phyloP scores from a whole-genome alignment of 2,888 invertebrate genomes.

The Epistrophe grossulariae region DNA sequence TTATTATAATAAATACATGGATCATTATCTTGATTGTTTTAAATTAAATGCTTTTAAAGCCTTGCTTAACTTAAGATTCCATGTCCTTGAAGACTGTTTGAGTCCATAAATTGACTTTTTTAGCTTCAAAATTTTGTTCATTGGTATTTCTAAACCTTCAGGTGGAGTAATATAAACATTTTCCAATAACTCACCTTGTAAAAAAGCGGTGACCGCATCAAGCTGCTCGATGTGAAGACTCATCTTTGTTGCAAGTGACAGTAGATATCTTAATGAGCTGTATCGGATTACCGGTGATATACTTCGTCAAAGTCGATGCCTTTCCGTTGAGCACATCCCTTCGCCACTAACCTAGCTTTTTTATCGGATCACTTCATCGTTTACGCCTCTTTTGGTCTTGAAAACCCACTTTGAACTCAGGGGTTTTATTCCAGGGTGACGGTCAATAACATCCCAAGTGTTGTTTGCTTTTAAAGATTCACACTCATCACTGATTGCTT shows the following conservation, averaged over 20 bases:
- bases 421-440: background rate
- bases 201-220: background rate
- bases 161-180: background rate
- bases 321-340: background rate
- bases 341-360: background rate
- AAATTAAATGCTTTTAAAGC: background rate
- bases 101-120: conserved; percentile 24
- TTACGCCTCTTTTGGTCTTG: too few species aligned
- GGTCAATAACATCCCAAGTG: background rate
- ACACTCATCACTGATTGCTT: background rate
- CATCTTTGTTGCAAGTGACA: background rate
- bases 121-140: background rate
- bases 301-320: conserved; percentile 3
- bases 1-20: conserved; percentile 32
- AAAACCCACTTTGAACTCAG: too few species aligned
- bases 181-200: background rate
- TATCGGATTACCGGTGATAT: background rate
- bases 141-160: conserved; percentile 1
- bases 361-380: too few species aligned
- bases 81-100: conserved; percentile 18
- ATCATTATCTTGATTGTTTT: conserved; percentile 16
- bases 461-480: background rate
- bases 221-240: background rate
- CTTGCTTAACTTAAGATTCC: conserved; percentile 14
- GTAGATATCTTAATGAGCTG: conserved; percentile 4